Evolutionary conservation across 2,797 vertebrate genomes (phyloP), one percentile per base, ranked within the genome.

Genomic region (Pygocentrus nattereri): DNA sequence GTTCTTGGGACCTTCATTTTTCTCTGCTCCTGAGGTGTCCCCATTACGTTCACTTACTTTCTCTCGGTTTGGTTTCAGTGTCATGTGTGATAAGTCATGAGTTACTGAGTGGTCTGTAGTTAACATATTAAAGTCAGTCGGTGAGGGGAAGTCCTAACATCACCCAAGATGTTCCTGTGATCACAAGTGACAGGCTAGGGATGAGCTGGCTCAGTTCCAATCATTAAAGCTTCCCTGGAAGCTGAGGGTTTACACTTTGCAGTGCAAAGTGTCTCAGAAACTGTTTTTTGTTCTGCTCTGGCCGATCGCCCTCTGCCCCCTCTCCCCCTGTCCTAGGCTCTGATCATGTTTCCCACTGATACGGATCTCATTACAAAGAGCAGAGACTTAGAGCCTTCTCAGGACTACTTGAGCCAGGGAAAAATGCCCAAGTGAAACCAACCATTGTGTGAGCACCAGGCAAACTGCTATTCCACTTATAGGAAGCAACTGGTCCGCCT

Each of bases 311-410:
- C 83, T 44, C 84, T 89, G 67, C 84, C 76, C 76, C 76, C 82
- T 58, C 61, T 30, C 23, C 67, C 79, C 80, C 81, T 88, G 84
- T 83, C 87, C 76, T 78, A 54, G 84, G 84, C 90, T 91, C 70
- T 88, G 91, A 92, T 93, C 91, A 76, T 86, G 91, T 94, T 93
- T 92, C 92, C 82, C 84, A 86, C 90, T 90, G 92, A 94, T 93
- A 92, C 88, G 90, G 93, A 94, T 94, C 93, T 94, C 90, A 93
- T 94, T 94, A 94, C 93, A 91, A 86, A 88, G 88, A 87, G 90
- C 88, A 88, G 88, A 86, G 90, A 90, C 93, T 93, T 91, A 89
- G 88, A 92, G 91, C 85, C 86, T 86, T 78, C 67, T 77, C 68
- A 44, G 62, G 70, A 74, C 56, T 72, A 67, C 79, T 78, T 81